Base-by-base conservation (phyloP, 2,888 invertebrate genomes). In the Myopa tessellatipennis region DNA sequence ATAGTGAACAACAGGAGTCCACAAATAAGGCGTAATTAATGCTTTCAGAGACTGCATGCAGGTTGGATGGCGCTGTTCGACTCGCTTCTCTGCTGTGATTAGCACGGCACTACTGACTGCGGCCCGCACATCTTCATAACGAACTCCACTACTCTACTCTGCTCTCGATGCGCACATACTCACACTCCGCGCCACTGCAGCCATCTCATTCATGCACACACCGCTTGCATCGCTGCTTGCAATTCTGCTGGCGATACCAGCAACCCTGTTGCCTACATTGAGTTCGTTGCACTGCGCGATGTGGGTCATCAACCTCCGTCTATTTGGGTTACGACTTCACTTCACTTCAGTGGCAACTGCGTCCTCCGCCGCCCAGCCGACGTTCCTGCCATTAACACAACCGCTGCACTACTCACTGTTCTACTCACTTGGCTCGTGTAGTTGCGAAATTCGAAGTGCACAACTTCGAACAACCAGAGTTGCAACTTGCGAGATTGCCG, bases 271-370 rank as follows among this genome's bases (percentile, higher is more conserved):
- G 76, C 79, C 79, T 77, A 82, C 81, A 83, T 84, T 83, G 82
- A 86, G 89, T 88, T 89, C 89, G 88, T 85, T 85, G 88, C 87
- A 87, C 89, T 84, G 83, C 85, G 85, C 85, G 84, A 89, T 86
- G 88, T 88, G 78, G 87, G 88, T 87, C 88, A 88, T 88, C 87
- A 89, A 88, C 88, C 88, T 88, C 84, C 80, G 78, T 80, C 78
- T 83, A 86, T 86, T 85, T 87, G 82, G 87, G 87, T 87, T 87
- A 87, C 81, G 80, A 80, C 81, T n/a, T n/a, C n/a, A n/a, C n/a
- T n/a, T 82, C 58, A 77, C 40, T 38, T 71, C 65, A 38, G 60
- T 40, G 70, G 18, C 58, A 7, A 60, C 61, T 18, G 60, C 36
- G 16, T 36, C n/a, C 6, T 52, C 10, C n/a, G n/a, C 16, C 10